Evolutionary conservation across 2,113 vertebrate species (phyloP).

Genomic region (Oreochromis niloticus): DNA sequence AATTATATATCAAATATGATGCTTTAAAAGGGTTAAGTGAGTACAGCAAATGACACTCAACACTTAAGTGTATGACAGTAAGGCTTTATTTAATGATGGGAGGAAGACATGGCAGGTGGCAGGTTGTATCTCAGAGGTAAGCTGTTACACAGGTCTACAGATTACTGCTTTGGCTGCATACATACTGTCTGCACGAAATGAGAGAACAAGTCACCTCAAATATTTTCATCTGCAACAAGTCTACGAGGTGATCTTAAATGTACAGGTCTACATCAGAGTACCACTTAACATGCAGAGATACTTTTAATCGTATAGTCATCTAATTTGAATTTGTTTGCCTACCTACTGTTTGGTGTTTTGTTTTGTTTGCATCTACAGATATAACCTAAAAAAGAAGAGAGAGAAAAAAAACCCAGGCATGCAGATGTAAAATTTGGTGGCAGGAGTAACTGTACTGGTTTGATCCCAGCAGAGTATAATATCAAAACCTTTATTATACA

Average conservation of each 20-base stretch:
- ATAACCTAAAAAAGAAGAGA: not conserved
- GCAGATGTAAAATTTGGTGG: conserved; percentile 25
- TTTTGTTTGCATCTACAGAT: conserved; percentile 29
- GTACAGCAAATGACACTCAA: not conserved
- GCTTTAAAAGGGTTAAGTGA: not conserved
- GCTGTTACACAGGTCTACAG: conserved; percentile 40
- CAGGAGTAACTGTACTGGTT: conserved; percentile 23
- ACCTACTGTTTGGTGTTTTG: conserved; percentile 16
- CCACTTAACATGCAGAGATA: conserved; percentile 63
- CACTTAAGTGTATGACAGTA: conserved; percentile 35
- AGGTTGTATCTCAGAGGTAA: conserved; percentile 30
- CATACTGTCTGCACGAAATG: conserved; percentile 35
- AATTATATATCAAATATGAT: not conserved
- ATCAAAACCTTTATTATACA: not conserved
- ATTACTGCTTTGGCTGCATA: conserved; percentile 43
- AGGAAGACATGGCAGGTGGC: conserved; percentile 31
- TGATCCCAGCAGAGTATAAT: conserved; percentile 16
- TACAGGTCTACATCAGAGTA: conserved; percentile 31
- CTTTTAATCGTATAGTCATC: conserved; percentile 15
- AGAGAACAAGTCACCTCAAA: conserved; percentile 9
- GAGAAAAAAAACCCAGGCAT: conserved; percentile 28
- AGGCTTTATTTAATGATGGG: conserved; percentile 64
- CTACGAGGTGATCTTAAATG: conserved; percentile 32
- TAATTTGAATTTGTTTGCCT: conserved; percentile 18
- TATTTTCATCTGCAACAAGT: conserved; percentile 24